phyloP scores from a whole-genome alignment of 1,140 invertebrate genomes.

The Pemphigus obesinymphae region DNA sequence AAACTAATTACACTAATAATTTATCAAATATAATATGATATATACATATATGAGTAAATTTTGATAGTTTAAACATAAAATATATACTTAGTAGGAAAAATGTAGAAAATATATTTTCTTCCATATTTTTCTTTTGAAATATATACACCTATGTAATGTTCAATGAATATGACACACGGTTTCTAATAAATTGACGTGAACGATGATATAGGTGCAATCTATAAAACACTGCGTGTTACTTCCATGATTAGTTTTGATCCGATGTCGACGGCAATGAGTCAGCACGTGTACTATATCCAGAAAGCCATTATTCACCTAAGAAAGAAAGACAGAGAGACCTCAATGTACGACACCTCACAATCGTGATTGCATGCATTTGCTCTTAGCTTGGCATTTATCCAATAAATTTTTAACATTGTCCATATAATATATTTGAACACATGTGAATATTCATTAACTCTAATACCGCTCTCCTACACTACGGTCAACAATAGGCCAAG shows the following conservation, averaged over 20 bases:
- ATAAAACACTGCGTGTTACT: too few relatives aligned
- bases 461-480: background rate
- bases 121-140: too few relatives aligned
- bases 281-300: background rate
- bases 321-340: background rate
- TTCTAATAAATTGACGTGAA: background rate
- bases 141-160: too few relatives aligned
- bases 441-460: background rate
- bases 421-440: background rate
- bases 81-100: too few relatives aligned
- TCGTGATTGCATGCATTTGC: background rate
- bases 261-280: background rate
- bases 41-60: too few relatives aligned
- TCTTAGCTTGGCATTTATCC: background rate
- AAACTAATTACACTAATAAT: too few relatives aligned
- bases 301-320: background rate
- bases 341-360: too few relatives aligned
- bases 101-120: too few relatives aligned
- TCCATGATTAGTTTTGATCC: background rate
- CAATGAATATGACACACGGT: too few relatives aligned
- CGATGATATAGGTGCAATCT: background rate
- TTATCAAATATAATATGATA: too few relatives aligned
- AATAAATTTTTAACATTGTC: background rate
- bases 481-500: background rate
- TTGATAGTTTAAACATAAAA: too few relatives aligned